A percentile compares a stretch with the other conserved stretches of the same genome.
Evolutionary conservation across 2,113 vertebrate species (phyloP).

Genomic region (Litocranius walleri): DNA sequence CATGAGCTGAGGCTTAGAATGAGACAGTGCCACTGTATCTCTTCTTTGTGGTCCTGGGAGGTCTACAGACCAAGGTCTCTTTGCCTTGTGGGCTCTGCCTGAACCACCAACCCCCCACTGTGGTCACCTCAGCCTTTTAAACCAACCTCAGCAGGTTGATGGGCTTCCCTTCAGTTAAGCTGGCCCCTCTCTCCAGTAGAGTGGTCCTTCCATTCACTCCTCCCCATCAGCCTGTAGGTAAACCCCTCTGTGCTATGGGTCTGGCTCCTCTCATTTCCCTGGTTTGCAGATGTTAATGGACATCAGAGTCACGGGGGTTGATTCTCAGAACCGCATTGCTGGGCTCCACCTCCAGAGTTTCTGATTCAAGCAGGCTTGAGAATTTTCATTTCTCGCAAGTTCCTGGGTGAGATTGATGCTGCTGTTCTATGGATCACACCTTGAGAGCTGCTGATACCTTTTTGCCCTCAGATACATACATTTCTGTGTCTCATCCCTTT

Average conservation of each 20-base stretch:
- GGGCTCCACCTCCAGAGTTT: not conserved
- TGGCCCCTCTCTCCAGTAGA: not conserved
- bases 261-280: not conserved
- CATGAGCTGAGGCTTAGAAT: not conserved
- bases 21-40: too few species aligned
- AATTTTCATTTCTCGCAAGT: not conserved
- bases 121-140: not conserved
- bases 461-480: not conserved
- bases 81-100: not conserved
- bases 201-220: not conserved
- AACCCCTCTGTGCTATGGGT: not conserved
- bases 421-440: not conserved
- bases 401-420: not conserved
- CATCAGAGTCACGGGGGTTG: not conserved
- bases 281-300: not conserved
- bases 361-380: not conserved
- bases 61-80: not conserved
- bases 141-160: not conserved
- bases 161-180: not conserved
- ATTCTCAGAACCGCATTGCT: not conserved
- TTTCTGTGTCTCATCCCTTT: not conserved
- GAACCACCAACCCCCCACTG: not conserved
- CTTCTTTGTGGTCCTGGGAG: too few species aligned
- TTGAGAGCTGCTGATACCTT: not conserved
- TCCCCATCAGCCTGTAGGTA: too few species aligned